Evolutionary conservation across 2,888 invertebrate species (phyloP).

Genomic region (Calameuta filiformis): DNA sequence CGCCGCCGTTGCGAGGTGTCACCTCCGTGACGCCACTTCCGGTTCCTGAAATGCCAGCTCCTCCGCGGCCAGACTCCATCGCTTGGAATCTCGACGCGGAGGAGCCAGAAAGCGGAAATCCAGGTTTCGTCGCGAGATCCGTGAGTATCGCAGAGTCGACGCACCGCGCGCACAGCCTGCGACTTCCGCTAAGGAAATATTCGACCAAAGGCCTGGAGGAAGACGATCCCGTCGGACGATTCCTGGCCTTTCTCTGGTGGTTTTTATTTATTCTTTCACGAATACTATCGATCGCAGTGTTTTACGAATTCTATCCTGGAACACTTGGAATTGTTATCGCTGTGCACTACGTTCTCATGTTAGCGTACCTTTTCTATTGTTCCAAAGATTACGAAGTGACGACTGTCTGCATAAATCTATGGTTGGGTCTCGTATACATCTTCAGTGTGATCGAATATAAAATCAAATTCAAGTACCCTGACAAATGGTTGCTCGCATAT

Average conservation of each 20-base stretch:
- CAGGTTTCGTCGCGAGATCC: not conserved
- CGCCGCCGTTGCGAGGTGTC: constrained; percentile 58
- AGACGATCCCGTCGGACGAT: constrained; percentile 78
- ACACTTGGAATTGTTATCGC: constrained; percentile 65
- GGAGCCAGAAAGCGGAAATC: constrained; percentile 34
- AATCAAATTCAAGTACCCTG: constrained; percentile 79
- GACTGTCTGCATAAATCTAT: constrained; percentile 65
- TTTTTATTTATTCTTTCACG: constrained; percentile 79
- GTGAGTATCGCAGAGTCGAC: not conserved
- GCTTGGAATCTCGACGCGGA: constrained; percentile 34
- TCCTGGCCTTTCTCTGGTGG: constrained; percentile 82
- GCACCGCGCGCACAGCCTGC: constrained; percentile 8
- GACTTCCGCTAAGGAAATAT: constrained; percentile 42
- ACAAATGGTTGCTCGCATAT: constrained; percentile 77
- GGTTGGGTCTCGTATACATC: constrained; percentile 79
- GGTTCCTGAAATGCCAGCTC: constrained; percentile 59
- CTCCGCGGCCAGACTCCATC: constrained; percentile 59
- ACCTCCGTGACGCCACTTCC: constrained; percentile 55
- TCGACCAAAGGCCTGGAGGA: constrained; percentile 76
- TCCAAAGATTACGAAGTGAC: constrained; percentile 72
- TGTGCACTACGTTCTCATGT: constrained; percentile 77
- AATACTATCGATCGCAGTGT: constrained; percentile 76
- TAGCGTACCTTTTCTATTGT: constrained; percentile 74
- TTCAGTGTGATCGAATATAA: constrained; percentile 84
- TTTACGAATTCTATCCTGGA: constrained; percentile 74